Conservation (phyloP, 2,888 invertebrate genomes). For the Sphaerolaimus hirsutus region DNA sequence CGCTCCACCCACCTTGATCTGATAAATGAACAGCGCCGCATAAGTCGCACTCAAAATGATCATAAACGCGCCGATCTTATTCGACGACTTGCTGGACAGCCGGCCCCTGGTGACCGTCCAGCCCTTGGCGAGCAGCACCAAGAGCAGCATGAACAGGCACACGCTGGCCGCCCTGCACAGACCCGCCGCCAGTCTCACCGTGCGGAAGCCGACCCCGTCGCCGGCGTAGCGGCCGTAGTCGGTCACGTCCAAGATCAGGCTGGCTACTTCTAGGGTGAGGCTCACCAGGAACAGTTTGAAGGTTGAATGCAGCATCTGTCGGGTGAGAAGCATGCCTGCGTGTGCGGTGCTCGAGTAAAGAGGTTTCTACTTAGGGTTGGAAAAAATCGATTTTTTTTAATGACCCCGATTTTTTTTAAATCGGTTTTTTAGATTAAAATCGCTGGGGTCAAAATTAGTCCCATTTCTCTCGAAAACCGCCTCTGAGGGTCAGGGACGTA, state of each 20-base stretch:
- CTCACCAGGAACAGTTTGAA: conserved; percentile 59
- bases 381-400: too few relatives aligned
- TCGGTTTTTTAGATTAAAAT: too few relatives aligned
- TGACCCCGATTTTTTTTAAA: too few relatives aligned
- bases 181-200: conserved; percentile 36
- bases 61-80: conserved; percentile 55
- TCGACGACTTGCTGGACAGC: conserved; percentile 44
- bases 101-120: conserved; percentile 38
- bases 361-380: too few relatives aligned
- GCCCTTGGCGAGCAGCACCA: conserved; percentile 62
- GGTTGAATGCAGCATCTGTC: conserved; percentile 59
- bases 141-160: conserved; percentile 47
- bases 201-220: background rate
- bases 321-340: conserved; percentile 47
- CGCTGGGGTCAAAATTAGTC: too few relatives aligned
- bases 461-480: too few relatives aligned
- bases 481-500: too few relatives aligned
- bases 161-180: conserved; percentile 47
- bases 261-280: conserved; percentile 40
- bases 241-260: conserved; percentile 43
- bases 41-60: conserved; percentile 48
- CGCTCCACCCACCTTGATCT: conserved; percentile 23
- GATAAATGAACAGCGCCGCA: conserved; percentile 50
- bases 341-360: too few relatives aligned
- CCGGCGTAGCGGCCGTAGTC: conserved; percentile 39